Evolutionary conservation across 2,797 vertebrate genomes (phyloP).

Genomic region (Phataginus tetradactyla): DNA sequence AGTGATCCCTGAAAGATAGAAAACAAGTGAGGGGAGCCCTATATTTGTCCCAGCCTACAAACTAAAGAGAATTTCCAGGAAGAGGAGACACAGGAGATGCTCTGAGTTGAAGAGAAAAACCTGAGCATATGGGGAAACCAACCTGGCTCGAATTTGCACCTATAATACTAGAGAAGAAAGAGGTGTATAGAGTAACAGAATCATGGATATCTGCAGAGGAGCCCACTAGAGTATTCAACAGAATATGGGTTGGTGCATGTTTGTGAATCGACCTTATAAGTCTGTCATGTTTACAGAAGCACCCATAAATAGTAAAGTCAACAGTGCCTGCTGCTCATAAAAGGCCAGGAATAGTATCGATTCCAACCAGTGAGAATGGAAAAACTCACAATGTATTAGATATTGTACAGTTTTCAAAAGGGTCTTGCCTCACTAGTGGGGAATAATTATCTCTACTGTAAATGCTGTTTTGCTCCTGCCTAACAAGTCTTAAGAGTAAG

Average conservation of each 20-base stretch:
- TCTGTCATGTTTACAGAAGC: background rate
- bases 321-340: background rate
- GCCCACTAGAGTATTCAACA: background rate
- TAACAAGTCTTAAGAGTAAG: background rate
- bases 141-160: background rate
- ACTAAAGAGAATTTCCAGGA: background rate
- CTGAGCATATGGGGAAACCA: background rate
- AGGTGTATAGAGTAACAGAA: background rate
- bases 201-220: background rate
- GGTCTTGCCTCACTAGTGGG: background rate
- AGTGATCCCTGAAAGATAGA: background rate
- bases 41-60: accelerated
- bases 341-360: background rate
- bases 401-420: background rate
- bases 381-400: background rate
- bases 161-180: background rate
- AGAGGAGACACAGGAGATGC: background rate
- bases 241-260: background rate
- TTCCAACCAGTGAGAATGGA: background rate
- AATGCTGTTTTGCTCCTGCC: background rate
- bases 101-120: background rate
- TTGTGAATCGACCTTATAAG: background rate
- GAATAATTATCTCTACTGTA: background rate
- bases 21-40: background rate
- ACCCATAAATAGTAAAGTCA: background rate